phyloP scores from a whole-genome alignment of 2,113 vertebrate genomes.

The Pseudorectes ferrugineus region DNA sequence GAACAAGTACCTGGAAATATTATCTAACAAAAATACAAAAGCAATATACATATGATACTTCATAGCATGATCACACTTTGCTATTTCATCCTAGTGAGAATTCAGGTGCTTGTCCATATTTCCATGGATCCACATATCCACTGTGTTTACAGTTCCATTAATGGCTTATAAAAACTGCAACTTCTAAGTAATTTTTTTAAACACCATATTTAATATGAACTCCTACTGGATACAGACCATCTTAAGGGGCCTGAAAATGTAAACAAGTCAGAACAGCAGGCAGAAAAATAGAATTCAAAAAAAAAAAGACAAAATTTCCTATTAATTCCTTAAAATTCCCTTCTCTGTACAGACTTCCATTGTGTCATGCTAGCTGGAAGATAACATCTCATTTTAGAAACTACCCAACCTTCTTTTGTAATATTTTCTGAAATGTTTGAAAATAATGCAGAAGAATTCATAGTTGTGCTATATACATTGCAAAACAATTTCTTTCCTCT shows the following conservation, averaged over 20 bases:
- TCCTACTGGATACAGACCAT: background rate
- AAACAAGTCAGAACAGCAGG: background rate
- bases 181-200: background rate
- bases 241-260: background rate
- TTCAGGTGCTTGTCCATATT: background rate
- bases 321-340: background rate
- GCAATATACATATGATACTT: background rate
- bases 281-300: too few relatives aligned
- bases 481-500: background rate
- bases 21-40: background rate
- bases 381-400: background rate
- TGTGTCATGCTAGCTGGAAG: background rate
- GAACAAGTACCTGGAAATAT: background rate
- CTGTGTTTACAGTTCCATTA: background rate
- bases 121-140: background rate
- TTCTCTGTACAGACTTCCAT: background rate
- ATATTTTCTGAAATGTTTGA: background rate
- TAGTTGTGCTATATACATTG: background rate
- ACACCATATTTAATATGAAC: background rate
- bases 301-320: background rate
- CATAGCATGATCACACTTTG: background rate
- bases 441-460: background rate
- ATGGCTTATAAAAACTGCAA: background rate
- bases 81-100: background rate
- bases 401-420: rapidly evolving